phyloP scores from a whole-genome alignment of 2,797 vertebrate species.

The Melanogrammus aeglefinus region DNA sequence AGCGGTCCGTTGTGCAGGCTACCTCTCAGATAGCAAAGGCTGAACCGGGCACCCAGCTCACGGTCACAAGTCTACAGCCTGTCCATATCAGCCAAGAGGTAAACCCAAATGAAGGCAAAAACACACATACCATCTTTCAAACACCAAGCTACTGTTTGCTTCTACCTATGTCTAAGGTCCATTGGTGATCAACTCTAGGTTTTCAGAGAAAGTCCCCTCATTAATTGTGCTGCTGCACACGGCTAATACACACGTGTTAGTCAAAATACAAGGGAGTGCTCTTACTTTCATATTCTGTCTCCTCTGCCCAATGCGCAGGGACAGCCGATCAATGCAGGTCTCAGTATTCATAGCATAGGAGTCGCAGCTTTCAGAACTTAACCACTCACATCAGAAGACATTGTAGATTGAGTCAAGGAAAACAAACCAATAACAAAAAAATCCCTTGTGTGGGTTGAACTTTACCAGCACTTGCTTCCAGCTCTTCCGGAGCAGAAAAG shows the following conservation, averaged over 20 bases:
- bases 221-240: background rate
- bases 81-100: slow-evolving; percentile 89
- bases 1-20: slow-evolving; percentile 90
- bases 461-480: slow-evolving; percentile 37
- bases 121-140: slow-evolving; percentile 8
- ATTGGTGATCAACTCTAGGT: background rate
- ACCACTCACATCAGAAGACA: background rate
- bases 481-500: slow-evolving; percentile 30
- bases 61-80: slow-evolving; percentile 84
- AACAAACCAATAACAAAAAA: background rate
- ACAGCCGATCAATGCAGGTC: background rate
- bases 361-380: background rate
- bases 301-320: background rate
- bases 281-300: background rate
- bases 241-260: background rate
- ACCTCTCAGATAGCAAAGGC: slow-evolving; percentile 84
- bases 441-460: background rate
- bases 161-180: background rate
- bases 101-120: slow-evolving; percentile 19
- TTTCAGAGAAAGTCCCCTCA: background rate
- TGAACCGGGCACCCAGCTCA: slow-evolving; percentile 82
- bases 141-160: background rate
- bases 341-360: background rate
- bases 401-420: background rate
- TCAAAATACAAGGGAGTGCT: background rate